A percentile compares a stretch with the other conserved stretches of the same genome.
Conservation (phyloP, 2,888 invertebrate genomes). For the Nomada fabriciana region DNA sequence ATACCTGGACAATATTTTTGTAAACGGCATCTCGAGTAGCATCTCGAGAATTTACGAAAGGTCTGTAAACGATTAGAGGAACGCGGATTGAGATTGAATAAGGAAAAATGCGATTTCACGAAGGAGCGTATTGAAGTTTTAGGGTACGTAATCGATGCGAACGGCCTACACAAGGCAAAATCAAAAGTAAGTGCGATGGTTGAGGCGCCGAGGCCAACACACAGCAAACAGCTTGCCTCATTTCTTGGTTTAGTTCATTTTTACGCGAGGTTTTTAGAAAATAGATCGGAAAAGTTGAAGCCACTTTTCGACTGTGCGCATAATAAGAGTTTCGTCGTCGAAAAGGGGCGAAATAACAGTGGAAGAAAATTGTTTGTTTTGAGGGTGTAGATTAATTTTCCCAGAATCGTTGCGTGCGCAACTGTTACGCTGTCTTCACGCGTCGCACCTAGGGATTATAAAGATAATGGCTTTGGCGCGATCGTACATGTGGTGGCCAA, state of each 20-base stretch:
- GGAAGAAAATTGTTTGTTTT: conserved; percentile 48
- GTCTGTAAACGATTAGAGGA: conserved; percentile 17
- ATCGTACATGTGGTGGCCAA: conserved; percentile 64
- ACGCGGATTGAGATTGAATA: conserved; percentile 32
- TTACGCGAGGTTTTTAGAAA: conserved; percentile 76
- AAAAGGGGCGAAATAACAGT: conserved; percentile 44
- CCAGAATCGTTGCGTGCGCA: conserved; percentile 13
- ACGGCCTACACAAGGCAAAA: conserved; percentile 65
- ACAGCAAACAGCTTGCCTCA: conserved; percentile 64
- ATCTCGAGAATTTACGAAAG: conserved; percentile 6
- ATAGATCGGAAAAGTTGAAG: conserved; percentile 65
- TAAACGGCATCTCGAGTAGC: conserved; percentile 24
- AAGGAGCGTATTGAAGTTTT: conserved; percentile 65
- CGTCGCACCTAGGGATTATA: conserved; percentile 61
- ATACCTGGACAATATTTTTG: conserved; percentile 43
- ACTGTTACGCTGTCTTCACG: conserved; percentile 47
- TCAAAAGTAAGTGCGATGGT: conserved; percentile 68
- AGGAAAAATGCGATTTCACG: conserved; percentile 69
- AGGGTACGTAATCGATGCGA: conserved; percentile 64
- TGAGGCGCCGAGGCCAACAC: conserved; percentile 60
- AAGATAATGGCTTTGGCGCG: conserved; percentile 65
- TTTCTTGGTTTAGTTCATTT: conserved; percentile 75
- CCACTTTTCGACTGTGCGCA: conserved; percentile 65
- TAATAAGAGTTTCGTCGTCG: conserved; percentile 47
- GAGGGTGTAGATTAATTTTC: conserved; percentile 44